phyloP scores from a whole-genome alignment of 2,888 invertebrate genomes.

The Lottia scabra region DNA sequence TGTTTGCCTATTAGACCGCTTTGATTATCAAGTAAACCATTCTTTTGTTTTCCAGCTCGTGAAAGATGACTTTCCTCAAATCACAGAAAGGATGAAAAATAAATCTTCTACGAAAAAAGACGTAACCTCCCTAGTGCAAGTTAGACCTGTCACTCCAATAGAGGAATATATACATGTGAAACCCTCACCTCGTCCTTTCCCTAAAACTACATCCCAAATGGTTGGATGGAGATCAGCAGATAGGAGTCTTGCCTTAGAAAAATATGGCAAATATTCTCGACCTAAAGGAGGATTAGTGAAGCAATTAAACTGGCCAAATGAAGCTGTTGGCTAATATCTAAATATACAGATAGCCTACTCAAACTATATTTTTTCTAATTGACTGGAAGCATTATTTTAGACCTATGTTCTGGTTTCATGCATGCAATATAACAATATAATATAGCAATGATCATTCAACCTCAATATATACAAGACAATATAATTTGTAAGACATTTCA shows the following conservation, averaged over 20 bases:
- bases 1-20: no score
- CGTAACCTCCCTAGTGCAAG: slow-evolving; percentile 44
- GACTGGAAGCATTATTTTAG: no score
- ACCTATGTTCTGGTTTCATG: no score
- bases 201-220: slow-evolving; percentile 58
- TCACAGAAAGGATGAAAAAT: slow-evolving; percentile 41
- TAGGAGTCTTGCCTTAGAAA: slow-evolving; percentile 54
- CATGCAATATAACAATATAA: no score
- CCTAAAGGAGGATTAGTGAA: slow-evolving; percentile 63
- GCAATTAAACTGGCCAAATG: slow-evolving; percentile 67
- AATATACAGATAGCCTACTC: no score
- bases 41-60: slow-evolving; percentile 53
- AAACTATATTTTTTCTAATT: neutral
- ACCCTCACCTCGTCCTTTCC: slow-evolving; percentile 63
- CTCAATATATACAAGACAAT: no score
- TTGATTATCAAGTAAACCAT: no score
- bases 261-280: slow-evolving; percentile 64
- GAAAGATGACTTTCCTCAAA: slow-evolving; percentile 59
- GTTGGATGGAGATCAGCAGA: slow-evolving; percentile 66
- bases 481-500: no score
- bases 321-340: slow-evolving; percentile 53
- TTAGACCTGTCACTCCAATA: slow-evolving; percentile 62
- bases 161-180: slow-evolving; percentile 58
- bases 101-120: slow-evolving; percentile 44
- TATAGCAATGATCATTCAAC: no score